phyloP scores from a whole-genome alignment of 64 coral and sea anemone genomes.

The Montipora sp. region DNA sequence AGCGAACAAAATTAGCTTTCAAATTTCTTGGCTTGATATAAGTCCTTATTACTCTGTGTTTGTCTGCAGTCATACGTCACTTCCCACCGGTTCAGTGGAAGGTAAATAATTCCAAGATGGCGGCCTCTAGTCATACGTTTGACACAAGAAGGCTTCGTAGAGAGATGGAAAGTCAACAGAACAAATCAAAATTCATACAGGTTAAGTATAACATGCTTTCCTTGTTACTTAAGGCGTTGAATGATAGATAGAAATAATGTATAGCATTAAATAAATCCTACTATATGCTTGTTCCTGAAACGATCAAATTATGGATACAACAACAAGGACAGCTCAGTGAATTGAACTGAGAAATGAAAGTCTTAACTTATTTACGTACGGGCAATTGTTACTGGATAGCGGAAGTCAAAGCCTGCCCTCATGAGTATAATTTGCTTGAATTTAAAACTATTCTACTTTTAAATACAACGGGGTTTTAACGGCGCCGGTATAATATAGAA shows the following conservation, averaged over 20 bases:
- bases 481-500: neutral
- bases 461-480: neutral
- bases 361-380: neutral
- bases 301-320: neutral
- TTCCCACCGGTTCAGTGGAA: neutral
- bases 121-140: slow-evolving; percentile 16
- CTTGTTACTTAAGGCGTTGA: neutral
- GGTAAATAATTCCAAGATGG: slow-evolving; percentile 42
- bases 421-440: neutral
- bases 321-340: too few species aligned
- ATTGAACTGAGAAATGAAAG: neutral
- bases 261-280: neutral
- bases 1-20: too few species aligned
- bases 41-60: too few species aligned
- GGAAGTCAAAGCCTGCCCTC: neutral
- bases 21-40: too few species aligned
- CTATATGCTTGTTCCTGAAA: neutral
- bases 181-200: slow-evolving; percentile 28
- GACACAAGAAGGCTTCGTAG: slow-evolving; percentile 25
- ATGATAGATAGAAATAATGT: neutral
- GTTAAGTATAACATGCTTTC: neutral
- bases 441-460: neutral
- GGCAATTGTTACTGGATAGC: neutral
- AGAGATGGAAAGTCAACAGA: neutral
- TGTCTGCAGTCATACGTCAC: slow-evolving; percentile 39